These are phyloP conservation scores for Coelopa pilipes DNA, from an alignment of 2,888 invertebrate species.

Conservation along the genomic window DNA sequence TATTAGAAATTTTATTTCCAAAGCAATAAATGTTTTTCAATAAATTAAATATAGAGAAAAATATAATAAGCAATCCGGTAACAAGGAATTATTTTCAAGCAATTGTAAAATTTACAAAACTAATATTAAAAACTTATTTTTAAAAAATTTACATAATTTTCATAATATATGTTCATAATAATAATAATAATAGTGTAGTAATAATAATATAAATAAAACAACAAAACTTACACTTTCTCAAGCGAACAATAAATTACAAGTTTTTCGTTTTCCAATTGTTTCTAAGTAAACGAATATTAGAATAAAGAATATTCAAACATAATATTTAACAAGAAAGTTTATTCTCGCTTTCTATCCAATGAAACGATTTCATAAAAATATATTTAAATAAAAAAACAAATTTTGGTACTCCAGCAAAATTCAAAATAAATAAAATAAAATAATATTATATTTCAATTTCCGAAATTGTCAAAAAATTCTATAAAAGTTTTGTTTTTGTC, in stretches of 20 bases:
- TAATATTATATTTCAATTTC: too few relatives aligned
- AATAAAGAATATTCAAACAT: too few relatives aligned
- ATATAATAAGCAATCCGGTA: slow-evolving; percentile 8
- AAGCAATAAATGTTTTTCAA: slow-evolving; percentile 1
- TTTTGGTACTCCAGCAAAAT: background rate
- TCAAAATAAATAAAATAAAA: background rate
- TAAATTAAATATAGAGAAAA: background rate
- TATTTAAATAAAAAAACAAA: background rate
- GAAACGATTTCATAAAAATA: background rate
- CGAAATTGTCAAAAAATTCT: background rate
- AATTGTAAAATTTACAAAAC: background rate
- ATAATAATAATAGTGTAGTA: background rate
- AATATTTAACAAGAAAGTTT: background rate
- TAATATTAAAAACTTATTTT: background rate
- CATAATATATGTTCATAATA: background rate
- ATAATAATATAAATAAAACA: background rate
- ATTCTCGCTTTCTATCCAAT: background rate
- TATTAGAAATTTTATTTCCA: slow-evolving; percentile 30
- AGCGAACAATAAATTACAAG: background rate
- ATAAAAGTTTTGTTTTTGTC: background rate
- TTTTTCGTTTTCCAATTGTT: background rate
- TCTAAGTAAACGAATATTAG: background rate
- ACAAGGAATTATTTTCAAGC: slow-evolving; percentile 13
- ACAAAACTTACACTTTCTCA: slow-evolving; percentile 10
- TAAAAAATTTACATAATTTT: background rate